phyloP scores from a whole-genome alignment of 2,888 invertebrate species.

The Mantis religiosa region DNA sequence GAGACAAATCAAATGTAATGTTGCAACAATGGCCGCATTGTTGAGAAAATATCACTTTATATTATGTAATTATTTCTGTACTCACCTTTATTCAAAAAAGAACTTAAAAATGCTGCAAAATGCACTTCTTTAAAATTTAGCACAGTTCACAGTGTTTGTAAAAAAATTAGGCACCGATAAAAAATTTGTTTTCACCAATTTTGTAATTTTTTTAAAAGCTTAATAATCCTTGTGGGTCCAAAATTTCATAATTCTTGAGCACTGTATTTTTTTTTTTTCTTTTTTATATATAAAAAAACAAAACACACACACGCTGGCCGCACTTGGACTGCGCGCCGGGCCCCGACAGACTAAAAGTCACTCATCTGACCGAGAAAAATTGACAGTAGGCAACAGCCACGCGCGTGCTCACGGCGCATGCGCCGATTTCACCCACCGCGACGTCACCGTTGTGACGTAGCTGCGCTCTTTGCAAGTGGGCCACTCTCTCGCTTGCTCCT shows the following conservation, averaged over 20 bases:
- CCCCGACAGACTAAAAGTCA: constrained; percentile 7
- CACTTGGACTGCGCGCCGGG: not conserved
- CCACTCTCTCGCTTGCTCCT: constrained; percentile 1
- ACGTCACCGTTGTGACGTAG: constrained; percentile 10
- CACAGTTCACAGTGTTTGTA: not conserved
- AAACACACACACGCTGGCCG: not conserved
- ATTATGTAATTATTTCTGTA: not conserved
- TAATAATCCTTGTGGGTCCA: too few relatives aligned
- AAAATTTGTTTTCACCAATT: not conserved
- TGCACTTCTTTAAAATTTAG: not conserved
- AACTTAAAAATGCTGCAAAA: not conserved
- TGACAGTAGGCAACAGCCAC: constrained; percentile 3
- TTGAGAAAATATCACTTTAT: too few relatives aligned
- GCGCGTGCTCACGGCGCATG: constrained; percentile 11
- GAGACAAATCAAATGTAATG: too few relatives aligned
- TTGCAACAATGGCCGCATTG: too few relatives aligned
- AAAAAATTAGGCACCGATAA: not conserved
- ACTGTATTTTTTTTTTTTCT: not conserved
- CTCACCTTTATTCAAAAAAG: not conserved
- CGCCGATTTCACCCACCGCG: not conserved
- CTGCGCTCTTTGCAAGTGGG: not conserved
- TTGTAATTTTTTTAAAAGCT: not conserved
- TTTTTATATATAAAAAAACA: not conserved
- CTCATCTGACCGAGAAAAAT: constrained; percentile 6
- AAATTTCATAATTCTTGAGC: not conserved